Base-by-base conservation (phyloP, 1,140 invertebrate genomes). In the Musca vetustissima region DNA sequence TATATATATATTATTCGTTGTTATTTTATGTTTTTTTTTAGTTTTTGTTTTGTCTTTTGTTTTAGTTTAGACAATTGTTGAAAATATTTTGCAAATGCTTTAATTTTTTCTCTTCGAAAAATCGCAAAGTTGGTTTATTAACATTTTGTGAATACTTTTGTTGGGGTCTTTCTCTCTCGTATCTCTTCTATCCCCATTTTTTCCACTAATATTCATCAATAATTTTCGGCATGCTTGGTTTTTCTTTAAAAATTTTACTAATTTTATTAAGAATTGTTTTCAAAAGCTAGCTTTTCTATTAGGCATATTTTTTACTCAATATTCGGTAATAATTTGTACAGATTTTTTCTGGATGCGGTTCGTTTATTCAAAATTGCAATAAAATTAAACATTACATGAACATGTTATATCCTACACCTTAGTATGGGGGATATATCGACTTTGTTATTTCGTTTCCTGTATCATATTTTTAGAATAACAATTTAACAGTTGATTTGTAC, bases 1-100 rank as follows among this genome's bases (percentile, higher is more conserved):
- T 25, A 11, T 11, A 43, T 49, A 65, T 64, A 15, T 50, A n/a
- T 24, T 68, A n/a, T 28, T 43, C 11, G n/a, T 65, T 69, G n/a
- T 53, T 15, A 48, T 57, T 48, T 68, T 24, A 9, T 24, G 15
- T 66, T 28, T 32, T 25, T 2, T 2, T 52, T 21, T 49, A 52
- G n/a, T 57, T 25, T 55, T 57, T 25, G 15, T 59, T 21, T 52
- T 52, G n/a, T 52, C 1, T 15, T 6, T 49, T n/a, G n/a, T n/a
- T n/a, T n/a, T n/a, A n/a, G n/a, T n/a, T 9, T 22, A n/a, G n/a
- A 61, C 19, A 61, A 61, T 61, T 61, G 57, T 61, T 61, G 57
- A 61, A 61, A 61, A 61, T 61, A 61, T 32, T 36, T 61, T 61
- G 57, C 57, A 28, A 61, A 19, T 36, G 57, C 57, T 61, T 61